Evolutionary conservation across 2,888 invertebrate genomes (phyloP).

Genomic region (Melanchra persicariae): DNA sequence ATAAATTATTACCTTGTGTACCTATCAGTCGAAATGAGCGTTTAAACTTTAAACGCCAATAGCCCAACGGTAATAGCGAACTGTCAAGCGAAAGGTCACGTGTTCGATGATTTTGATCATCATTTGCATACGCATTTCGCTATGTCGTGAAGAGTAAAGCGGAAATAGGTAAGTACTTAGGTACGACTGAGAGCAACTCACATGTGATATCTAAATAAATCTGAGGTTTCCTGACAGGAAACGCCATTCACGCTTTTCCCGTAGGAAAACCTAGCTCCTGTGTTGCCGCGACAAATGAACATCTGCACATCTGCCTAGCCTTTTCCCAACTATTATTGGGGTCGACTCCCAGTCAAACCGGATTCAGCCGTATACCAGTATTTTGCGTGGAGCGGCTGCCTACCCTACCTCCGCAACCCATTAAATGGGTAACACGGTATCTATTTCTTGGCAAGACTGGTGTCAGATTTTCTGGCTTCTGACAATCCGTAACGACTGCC

Average conservation of each 20-base stretch:
- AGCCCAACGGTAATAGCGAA: neutral
- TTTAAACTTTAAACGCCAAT: neutral
- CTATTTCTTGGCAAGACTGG: no score
- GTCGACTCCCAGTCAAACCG: no score
- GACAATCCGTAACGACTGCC: no score
- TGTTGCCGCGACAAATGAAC: neutral
- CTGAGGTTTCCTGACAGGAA: conserved; percentile 5
- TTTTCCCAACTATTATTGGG: no score
- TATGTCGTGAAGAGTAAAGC: neutral
- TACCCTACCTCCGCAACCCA: no score
- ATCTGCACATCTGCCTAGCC: no score
- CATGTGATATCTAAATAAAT: conserved; percentile 12
- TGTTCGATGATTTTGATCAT: conserved; percentile 1
- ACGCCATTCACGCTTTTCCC: neutral
- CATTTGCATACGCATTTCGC: neutral
- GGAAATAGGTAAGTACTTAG: neutral
- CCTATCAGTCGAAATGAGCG: neutral
- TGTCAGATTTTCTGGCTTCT: no score
- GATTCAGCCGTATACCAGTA: no score
- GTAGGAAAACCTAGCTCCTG: conserved; percentile 24
- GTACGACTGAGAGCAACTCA: neutral
- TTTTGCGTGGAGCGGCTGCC: no score
- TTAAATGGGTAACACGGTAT: no score
- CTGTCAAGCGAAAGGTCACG: neutral
- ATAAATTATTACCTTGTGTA: neutral